Base-by-base conservation (phyloP, 2,797 vertebrate genomes). In the Intellagama lesueurii region DNA sequence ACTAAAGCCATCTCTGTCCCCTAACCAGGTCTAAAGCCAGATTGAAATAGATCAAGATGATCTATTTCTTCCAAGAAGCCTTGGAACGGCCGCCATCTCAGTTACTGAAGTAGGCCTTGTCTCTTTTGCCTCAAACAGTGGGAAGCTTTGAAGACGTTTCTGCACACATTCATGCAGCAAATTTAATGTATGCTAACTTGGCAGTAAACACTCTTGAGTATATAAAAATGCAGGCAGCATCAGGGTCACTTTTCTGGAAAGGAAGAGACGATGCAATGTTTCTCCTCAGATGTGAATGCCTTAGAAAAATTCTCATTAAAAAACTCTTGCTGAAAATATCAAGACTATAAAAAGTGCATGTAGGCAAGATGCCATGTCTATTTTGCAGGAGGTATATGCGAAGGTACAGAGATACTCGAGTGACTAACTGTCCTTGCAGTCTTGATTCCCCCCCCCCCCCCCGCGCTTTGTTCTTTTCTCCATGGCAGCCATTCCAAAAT, bases 381-480 rank as follows among this genome's bases (percentile, higher is more conserved):
- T 69, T 79, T 79, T 69, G 11, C 44, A 68, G 19, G 28, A 69
- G 2, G 78, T 32, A 79, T 12, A 26, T 32, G 30, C 47, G 5
- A 79, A 32, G n/a, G 52, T 32, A 19, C 2, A 77, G 7, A 32
- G 24, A 52, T 70, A n/a, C 11, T 30, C 22, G 12, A 5, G 28
- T 9, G 32, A 82, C 12, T 1, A 19, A 30, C 24, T 7, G 7
- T 19, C 64, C 40, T 26, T 77, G 8, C 24, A 68, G 75, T 30
- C 35, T 52, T 56, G 28, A 30, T 19, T 12, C 4, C 3, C 1
- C 16, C 69, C 16, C 26, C 11, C 5, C 0, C 1, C 1, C 1
- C 9, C 19, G 11, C 1, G 40, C 30, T 47, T 60, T 24, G 52
- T 56, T 56, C 52, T 2, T 56, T 56, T 75, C 35, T 83, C 22